Evolutionary conservation across 1,140 invertebrate genomes (phyloP).

Genomic region (Nasonia giraulti): DNA sequence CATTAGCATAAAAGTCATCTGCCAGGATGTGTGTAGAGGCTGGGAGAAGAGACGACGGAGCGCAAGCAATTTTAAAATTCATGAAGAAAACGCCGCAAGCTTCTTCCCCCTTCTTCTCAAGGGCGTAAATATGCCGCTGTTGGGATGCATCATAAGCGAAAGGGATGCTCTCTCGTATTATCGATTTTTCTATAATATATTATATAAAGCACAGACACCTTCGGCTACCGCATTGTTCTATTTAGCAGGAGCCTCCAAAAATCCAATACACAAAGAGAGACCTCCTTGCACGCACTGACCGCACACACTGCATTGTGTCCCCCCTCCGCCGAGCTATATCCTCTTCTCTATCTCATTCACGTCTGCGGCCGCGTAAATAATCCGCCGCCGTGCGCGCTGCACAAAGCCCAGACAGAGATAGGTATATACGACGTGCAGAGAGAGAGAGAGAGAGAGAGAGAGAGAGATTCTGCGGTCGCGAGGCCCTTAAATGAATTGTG

Average conservation of each 20-base stretch:
- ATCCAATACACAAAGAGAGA: background rate
- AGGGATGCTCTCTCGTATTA: background rate
- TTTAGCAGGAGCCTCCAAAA: too few species aligned
- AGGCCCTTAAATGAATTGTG: slow-evolving; percentile 5
- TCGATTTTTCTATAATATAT: background rate
- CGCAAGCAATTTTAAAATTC: slow-evolving; percentile 23
- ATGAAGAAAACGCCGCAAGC: slow-evolving; percentile 16
- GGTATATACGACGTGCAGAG: background rate
- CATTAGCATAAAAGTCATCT: slow-evolving; percentile 44
- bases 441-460: too few species aligned
- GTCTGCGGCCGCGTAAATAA: slow-evolving; percentile 19
- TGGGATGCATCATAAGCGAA: background rate
- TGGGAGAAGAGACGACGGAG: background rate
- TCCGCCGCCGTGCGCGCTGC: background rate
- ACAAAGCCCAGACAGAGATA: background rate
- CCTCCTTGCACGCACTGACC: background rate
- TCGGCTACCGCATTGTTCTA: too few species aligned
- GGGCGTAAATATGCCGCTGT: background rate
- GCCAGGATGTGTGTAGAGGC: background rate
- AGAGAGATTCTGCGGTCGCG: background rate
- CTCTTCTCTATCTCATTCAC: background rate
- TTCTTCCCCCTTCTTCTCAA: background rate
- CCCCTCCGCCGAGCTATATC: background rate
- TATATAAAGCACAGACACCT: background rate
- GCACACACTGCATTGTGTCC: too few species aligned